Percentiles rank a stretch among this genome's conserved stretches.
These are phyloP conservation scores for Hippocampus kuda DNA, from an alignment of 2,797 vertebrate genomes.

Conservation along the genomic window DNA sequence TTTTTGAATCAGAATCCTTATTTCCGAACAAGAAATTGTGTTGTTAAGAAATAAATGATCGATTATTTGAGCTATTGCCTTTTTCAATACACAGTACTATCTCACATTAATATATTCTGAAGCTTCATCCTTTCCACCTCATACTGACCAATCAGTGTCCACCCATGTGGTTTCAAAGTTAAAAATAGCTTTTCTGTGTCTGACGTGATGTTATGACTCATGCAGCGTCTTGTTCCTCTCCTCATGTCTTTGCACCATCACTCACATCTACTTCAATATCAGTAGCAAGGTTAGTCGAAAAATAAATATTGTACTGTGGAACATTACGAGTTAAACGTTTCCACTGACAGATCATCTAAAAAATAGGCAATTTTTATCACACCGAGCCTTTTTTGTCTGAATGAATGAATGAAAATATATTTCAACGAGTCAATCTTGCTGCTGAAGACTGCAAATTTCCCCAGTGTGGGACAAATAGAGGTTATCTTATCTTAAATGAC, in stretches of 20 bases:
- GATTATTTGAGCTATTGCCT: background rate
- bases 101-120: constrained; percentile 31
- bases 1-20: background rate
- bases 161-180: constrained; percentile 41
- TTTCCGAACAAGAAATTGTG: background rate
- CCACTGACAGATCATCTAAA: background rate
- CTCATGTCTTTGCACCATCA: constrained; percentile 15
- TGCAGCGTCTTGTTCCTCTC: constrained; percentile 32
- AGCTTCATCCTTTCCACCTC: constrained; percentile 27
- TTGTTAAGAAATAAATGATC: background rate
- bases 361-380: background rate
- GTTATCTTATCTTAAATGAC: too few relatives aligned
- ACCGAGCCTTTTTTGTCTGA: background rate
- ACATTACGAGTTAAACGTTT: background rate
- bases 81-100: constrained; percentile 1
- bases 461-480: too few relatives aligned
- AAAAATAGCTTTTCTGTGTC: constrained; percentile 59
- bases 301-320: background rate
- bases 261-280: constrained; percentile 2
- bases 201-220: constrained; percentile 61
- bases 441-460: too few relatives aligned
- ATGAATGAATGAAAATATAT: too few relatives aligned
- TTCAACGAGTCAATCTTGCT: too few relatives aligned
- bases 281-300: background rate
- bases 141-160: constrained; percentile 43